Percentiles rank a stretch among this genome's conserved stretches.
These are phyloP conservation scores for Caenorhabditis drosophilae DNA, from an alignment of 2,888 invertebrate genomes.

Conservation along the genomic window DNA sequence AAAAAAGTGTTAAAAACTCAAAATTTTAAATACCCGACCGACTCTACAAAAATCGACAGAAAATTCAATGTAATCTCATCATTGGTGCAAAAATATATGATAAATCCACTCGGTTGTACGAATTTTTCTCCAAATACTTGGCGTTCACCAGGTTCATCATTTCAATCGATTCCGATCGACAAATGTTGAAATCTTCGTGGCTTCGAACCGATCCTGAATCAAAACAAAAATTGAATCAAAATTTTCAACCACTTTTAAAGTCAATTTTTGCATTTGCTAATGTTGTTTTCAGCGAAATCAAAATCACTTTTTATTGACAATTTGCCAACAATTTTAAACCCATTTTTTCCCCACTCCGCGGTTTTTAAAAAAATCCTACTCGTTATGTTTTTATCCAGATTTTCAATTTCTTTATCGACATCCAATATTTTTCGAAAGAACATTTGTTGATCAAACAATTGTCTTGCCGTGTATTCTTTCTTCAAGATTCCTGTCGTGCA, in stretches of 20 bases:
- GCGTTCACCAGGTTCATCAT: conserved; percentile 18
- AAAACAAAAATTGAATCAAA: conserved; percentile 1
- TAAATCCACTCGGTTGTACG: conserved; percentile 54
- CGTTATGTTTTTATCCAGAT: conserved; percentile 33
- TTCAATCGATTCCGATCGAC: conserved; percentile 10
- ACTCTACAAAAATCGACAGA: conserved; percentile 16
- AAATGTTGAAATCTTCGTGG: conserved; percentile 10
- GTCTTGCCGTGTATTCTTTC: conserved; percentile 52
- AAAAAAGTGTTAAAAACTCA: not conserved
- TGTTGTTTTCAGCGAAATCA: too few relatives aligned
- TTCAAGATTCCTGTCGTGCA: conserved; percentile 54
- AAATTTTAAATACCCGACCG: not conserved
- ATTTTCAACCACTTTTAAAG: too few relatives aligned
- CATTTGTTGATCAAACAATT: conserved; percentile 62
- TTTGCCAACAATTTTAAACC: too few relatives aligned
- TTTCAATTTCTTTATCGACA: conserved; percentile 34
- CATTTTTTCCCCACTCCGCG: too few relatives aligned
- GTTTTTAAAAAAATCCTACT: conserved; percentile 41
- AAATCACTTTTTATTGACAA: too few relatives aligned
- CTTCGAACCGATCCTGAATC: too few relatives aligned
- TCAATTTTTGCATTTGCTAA: too few relatives aligned
- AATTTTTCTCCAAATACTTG: conserved; percentile 39
- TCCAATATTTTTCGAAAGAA: conserved; percentile 56
- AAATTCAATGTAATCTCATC: conserved; percentile 28
- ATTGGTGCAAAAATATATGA: conserved; percentile 54